Evolutionary conservation across 2,888 invertebrate genomes (phyloP).

Genomic region (Hoplodrina blanda): DNA sequence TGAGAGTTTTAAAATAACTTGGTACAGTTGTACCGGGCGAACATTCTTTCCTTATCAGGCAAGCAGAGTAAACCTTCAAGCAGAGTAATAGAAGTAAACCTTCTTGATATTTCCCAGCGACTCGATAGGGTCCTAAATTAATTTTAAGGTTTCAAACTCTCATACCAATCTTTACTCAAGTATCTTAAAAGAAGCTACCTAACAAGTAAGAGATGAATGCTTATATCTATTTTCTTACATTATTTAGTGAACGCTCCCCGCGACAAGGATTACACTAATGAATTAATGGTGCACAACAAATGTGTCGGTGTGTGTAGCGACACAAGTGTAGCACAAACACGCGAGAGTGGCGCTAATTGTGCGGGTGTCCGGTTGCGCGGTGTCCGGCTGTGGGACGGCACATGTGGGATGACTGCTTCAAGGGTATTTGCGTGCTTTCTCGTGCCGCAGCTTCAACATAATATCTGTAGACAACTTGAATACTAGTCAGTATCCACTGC

Average conservation of each 20-base stretch:
- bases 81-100: background rate
- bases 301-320: conserved; percentile 27
- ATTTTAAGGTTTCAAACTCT: background rate
- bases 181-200: no score
- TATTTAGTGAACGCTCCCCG: no score
- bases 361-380: conserved; percentile 60
- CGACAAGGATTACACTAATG: conserved; percentile 37
- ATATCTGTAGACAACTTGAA: background rate
- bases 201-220: background rate
- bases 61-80: no score
- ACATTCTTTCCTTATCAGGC: background rate
- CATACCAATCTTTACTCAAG: background rate
- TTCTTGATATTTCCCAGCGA: no score
- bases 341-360: conserved; percentile 67
- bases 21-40: background rate
- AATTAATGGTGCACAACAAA: conserved; percentile 47
- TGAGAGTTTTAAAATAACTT: conserved; percentile 22
- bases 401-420: conserved; percentile 39
- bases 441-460: background rate
- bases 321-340: conserved; percentile 61
- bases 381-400: conserved; percentile 47
- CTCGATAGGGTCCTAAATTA: background rate
- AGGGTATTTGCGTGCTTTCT: background rate
- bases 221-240: background rate
- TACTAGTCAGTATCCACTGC: no score